Evolutionary conservation across 2,888 invertebrate genomes (phyloP).

Genomic region (Poecilobothrus nobilitatus): DNA sequence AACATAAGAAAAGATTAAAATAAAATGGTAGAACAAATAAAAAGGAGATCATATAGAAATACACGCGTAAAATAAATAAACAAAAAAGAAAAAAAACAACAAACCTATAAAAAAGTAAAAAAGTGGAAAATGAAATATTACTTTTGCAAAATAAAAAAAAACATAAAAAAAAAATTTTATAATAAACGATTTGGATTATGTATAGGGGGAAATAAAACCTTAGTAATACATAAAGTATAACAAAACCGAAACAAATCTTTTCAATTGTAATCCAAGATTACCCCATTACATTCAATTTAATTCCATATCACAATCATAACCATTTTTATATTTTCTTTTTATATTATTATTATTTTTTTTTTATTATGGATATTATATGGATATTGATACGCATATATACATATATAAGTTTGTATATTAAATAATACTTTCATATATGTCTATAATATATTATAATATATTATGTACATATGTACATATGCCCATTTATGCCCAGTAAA

Average conservation of each 20-base stretch:
- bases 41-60: not conserved
- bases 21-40: too few species aligned
- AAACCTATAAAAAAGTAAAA: not conserved
- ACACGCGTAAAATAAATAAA: not conserved
- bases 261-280: constrained; percentile 4
- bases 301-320: not conserved
- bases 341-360: too few species aligned
- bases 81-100: not conserved
- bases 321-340: not conserved
- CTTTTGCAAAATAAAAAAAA: not conserved
- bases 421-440: too few species aligned
- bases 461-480: not conserved
- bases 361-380: too few species aligned
- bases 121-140: not conserved
- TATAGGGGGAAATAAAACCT: not conserved
- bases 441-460: not conserved
- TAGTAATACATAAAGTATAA: not conserved
- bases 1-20: too few species aligned
- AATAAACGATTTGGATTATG: not conserved
- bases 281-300: constrained; percentile 5
- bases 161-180: not conserved
- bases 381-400: too few species aligned
- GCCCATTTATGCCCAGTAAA: not conserved
- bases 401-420: too few species aligned
- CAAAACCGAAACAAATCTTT: not conserved